Base-by-base conservation (phyloP, 2,888 invertebrate species). In the Drosophila infuscata region DNA sequence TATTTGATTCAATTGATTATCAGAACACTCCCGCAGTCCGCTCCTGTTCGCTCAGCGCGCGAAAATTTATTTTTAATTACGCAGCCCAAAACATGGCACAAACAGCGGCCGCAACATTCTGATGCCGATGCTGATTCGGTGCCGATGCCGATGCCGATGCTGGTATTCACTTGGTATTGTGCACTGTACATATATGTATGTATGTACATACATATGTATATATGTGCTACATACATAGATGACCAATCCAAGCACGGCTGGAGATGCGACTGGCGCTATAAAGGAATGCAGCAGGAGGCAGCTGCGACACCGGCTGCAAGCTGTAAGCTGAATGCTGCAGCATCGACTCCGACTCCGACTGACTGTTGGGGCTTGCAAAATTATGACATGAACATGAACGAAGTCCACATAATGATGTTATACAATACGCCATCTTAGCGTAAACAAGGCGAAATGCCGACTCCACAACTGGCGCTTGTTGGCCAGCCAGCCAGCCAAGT, bases 301-400 rank as follows among this genome's bases (percentile, higher is more conserved):
- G 54, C 36, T 25, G 41, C 43, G 43, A 43, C 43, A 43, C 20
- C 43, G 43, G 20, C 43, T 43, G 11, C 43, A 20, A 20, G 43
- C 43, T 15, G 25, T 25, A 25, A 25, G 46, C 46, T 25, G 46
- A 38, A 38, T 17, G 17, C 17, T 38, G 17, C 38, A 38, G 17
- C 25, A 25, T 25, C 36, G 17, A 15, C 32, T 52, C 12, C 35
- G 9, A 64, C 52, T 35, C 32, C 43, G 30, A 29, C 49, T 56
- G 57, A 53, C 70, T 70, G 46, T 43, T 58, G 29, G 54, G 68
- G 61, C 46, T 75, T 77, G 89, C 89, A 92, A 91, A 91, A 91
- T 91, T 91, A 91, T 91, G 92, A 91, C 91, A 91, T 91, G 91
- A 91, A 92, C 91, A 91, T 91, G 91, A 91, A 88, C 92, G 88